Conservation (phyloP, 2,797 vertebrate genomes). For the Bucorvus abyssinicus region DNA sequence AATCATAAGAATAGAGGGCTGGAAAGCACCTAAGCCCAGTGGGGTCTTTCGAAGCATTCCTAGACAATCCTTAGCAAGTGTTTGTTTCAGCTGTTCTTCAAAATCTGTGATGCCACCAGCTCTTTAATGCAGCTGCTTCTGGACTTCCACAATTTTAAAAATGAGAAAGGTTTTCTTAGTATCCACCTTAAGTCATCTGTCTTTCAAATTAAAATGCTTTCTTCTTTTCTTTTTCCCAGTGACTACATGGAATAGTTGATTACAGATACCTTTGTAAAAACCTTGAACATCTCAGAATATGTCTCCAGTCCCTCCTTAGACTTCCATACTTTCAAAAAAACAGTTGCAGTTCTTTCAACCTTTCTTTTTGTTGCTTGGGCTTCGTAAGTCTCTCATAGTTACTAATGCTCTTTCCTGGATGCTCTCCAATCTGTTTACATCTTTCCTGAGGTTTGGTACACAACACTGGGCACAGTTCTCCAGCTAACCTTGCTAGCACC, state of each 20-base stretch:
- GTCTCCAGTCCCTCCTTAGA: background rate
- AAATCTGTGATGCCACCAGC: background rate
- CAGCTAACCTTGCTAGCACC: background rate
- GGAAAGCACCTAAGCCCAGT: background rate
- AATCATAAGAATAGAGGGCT: background rate
- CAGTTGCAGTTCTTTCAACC: background rate
- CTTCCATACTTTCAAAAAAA: background rate
- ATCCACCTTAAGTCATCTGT: background rate
- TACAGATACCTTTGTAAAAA: background rate
- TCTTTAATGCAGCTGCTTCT: background rate
- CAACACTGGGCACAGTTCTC: background rate
- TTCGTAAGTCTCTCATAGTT: background rate
- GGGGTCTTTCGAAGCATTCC: background rate
- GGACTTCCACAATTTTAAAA: background rate
- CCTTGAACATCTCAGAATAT: background rate
- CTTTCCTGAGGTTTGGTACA: background rate
- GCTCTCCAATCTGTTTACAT: background rate
- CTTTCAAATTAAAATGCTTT: background rate
- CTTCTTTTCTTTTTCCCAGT: background rate
- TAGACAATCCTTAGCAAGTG: background rate
- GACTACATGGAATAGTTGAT: background rate
- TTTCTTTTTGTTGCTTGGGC: background rate
- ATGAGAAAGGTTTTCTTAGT: background rate
- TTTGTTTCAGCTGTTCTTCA: background rate
- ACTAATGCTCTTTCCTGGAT: background rate